Conservation (phyloP, 2,888 invertebrate genomes). For the Hyppa rectilinea region DNA sequence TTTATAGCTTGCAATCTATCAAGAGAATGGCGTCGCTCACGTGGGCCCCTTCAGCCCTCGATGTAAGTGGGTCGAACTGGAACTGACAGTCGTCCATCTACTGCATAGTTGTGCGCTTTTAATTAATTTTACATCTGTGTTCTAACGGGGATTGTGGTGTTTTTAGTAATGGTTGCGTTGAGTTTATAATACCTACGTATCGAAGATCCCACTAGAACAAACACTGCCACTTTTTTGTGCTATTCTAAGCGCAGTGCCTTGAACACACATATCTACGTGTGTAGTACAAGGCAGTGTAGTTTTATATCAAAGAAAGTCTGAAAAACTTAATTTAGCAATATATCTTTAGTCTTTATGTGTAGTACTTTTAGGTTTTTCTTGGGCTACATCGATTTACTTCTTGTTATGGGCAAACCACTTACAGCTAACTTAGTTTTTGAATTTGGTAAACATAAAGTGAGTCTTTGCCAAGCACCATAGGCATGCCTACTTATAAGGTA, state of each 20-base stretch:
- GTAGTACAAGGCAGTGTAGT: too few species aligned
- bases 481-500: background rate
- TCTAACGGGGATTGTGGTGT: constrained; percentile 25
- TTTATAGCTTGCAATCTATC: constrained; percentile 49
- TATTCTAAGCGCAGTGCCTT: too few species aligned
- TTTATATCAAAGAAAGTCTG: background rate
- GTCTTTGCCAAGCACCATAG: background rate
- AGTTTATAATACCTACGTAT: background rate
- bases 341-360: background rate
- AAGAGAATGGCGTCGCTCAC: constrained; percentile 63
- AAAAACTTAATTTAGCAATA: too few species aligned
- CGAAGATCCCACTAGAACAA: constrained; percentile 1
- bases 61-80: constrained; percentile 77
- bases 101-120: constrained; percentile 73
- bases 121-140: constrained; percentile 74
- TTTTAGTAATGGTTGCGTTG: constrained; percentile 2
- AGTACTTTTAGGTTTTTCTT: background rate
- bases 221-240: too few species aligned
- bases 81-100: constrained; percentile 76
- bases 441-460: background rate
- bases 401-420: background rate
- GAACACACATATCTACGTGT: too few species aligned
- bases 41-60: constrained; percentile 69
- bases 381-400: background rate
- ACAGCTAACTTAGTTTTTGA: background rate